Evolutionary conservation across 1,140 invertebrate genomes (phyloP).

Genomic region (Drosophila leontia): DNA sequence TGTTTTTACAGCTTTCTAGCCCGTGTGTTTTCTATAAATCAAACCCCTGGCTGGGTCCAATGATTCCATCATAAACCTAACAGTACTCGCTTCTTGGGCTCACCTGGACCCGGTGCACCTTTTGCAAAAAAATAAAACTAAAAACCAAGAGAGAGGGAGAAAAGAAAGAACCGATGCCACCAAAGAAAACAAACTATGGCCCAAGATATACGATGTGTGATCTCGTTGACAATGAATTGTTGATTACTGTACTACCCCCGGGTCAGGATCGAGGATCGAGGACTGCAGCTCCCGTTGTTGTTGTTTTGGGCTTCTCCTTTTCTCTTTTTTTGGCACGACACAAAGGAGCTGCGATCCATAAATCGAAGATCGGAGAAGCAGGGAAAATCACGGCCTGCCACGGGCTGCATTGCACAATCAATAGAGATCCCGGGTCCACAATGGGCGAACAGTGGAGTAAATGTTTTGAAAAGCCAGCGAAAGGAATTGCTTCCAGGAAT

Average conservation of each 20-base stretch:
- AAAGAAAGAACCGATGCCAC: conserved; percentile 45
- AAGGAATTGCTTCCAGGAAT: conserved; percentile 85
- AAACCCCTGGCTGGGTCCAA: not conserved
- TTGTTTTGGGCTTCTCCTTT: conserved; percentile 26
- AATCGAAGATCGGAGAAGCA: conserved; percentile 39
- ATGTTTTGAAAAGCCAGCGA: conserved; percentile 85
- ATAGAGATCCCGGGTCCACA: conserved; percentile 45
- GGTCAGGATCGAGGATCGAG: conserved; percentile 16
- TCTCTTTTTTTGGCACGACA: conserved; percentile 45
- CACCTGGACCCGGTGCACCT: conserved; percentile 71
- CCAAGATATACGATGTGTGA: conserved; percentile 84
- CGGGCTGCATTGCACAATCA: conserved; percentile 81
- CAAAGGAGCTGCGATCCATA: conserved; percentile 45
- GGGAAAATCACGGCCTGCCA: conserved; percentile 78
- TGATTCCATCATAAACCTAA: conserved; percentile 18
- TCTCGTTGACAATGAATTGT: conserved; percentile 84
- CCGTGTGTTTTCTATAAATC: not conserved
- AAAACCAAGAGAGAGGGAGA: not conserved
- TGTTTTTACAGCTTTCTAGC: conserved; percentile 34
- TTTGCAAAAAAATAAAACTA: conserved; percentile 62
- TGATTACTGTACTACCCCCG: conserved; percentile 63
- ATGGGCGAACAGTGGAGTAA: conserved; percentile 76
- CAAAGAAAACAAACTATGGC: conserved; percentile 72
- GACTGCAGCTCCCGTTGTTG: conserved; percentile 44
- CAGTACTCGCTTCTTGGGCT: conserved; percentile 20